Conservation (phyloP, 2,797 vertebrate genomes). For the Epinephelus coioides region DNA sequence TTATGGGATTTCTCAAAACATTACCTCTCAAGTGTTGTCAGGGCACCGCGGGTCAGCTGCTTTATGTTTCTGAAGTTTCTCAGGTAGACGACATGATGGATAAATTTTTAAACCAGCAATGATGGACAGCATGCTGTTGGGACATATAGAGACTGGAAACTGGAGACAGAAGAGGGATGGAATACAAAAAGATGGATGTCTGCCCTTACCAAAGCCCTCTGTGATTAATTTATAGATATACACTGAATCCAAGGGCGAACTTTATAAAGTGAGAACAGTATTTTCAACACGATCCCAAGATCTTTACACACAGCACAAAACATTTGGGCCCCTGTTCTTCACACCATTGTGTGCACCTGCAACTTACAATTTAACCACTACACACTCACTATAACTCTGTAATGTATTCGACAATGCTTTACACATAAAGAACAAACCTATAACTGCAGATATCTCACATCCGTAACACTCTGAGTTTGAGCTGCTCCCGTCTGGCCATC, state of each 20-base stretch:
- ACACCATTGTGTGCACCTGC: not conserved
- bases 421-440: too few species aligned
- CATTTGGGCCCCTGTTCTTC: not conserved
- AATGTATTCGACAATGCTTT: too few species aligned
- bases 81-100: not conserved
- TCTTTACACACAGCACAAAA: not conserved
- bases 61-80: slow-evolving; percentile 17
- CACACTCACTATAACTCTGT: too few species aligned
- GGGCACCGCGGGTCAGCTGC: not conserved
- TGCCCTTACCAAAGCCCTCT: not conserved
- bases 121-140: not conserved
- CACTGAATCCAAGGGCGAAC: not conserved
- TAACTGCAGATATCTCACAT: too few species aligned
- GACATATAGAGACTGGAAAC: not conserved
- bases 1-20: slow-evolving; percentile 8
- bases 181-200: not conserved
- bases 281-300: not conserved
- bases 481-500: too few species aligned
- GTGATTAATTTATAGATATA: not conserved
- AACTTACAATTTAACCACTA: not conserved
- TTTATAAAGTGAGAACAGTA: not conserved
- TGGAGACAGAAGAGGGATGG: not conserved
- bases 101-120: not conserved
- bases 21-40: not conserved
- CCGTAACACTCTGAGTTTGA: too few species aligned